These are phyloP conservation scores for Bubo scandiacus DNA, from an alignment of 2,113 vertebrate species.

Conservation along the genomic window DNA sequence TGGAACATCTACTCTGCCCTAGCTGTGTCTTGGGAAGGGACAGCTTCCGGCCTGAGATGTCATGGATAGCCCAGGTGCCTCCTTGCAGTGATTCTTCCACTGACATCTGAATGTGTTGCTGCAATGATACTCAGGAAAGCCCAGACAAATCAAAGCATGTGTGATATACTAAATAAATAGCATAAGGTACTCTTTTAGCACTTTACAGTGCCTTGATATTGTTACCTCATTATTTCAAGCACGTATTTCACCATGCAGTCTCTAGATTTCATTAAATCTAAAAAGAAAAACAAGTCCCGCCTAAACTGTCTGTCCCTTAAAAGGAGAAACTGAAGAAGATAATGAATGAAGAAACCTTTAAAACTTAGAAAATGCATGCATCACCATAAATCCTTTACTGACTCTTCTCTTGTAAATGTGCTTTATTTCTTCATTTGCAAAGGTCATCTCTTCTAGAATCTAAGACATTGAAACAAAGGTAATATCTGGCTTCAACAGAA, in stretches of 20 bases:
- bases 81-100: not conserved
- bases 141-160: not conserved
- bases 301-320: not conserved
- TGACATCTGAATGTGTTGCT: not conserved
- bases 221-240: not conserved
- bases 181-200: not conserved
- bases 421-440: constrained; percentile 57
- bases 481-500: not conserved
- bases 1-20: not conserved
- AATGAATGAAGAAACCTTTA: constrained; percentile 52
- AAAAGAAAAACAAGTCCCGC: not conserved
- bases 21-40: not conserved
- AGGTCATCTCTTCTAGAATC: constrained; percentile 48
- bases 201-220: not conserved
- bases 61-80: not conserved
- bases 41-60: not conserved
- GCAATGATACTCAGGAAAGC: not conserved
- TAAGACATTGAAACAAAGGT: not conserved
- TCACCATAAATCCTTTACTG: not conserved
- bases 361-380: not conserved
- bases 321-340: not conserved
- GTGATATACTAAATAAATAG: not conserved
- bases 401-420: not conserved
- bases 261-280: constrained; percentile 4
- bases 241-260: not conserved